Percentiles rank a stretch among this genome's conserved stretches.
These are phyloP conservation scores for Strigamia crassipes DNA, from an alignment of 2,888 invertebrate species.

Conservation along the genomic window DNA sequence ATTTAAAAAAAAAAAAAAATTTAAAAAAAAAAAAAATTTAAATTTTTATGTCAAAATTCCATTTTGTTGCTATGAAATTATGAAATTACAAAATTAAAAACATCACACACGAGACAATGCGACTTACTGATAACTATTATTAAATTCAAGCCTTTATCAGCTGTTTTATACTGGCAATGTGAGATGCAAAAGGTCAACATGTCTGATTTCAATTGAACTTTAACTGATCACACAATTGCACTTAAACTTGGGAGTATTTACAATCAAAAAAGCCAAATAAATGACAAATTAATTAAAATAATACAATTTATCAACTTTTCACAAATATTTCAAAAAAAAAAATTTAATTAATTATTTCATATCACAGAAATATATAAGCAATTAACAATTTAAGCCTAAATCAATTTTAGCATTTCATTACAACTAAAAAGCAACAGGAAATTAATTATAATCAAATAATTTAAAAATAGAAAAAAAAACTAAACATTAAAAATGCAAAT, in stretches of 20 bases:
- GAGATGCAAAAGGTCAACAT: neutral
- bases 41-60: neutral
- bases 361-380: neutral
- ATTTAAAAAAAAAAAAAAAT: too few relatives aligned
- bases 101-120: conserved; percentile 19
- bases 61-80: neutral
- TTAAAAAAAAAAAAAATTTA: too few relatives aligned
- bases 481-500: neutral
- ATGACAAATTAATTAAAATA: neutral
- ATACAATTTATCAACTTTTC: neutral
- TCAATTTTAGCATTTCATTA: neutral
- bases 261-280: neutral
- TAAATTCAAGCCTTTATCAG: conserved; percentile 22
- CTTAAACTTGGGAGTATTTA: conserved; percentile 1
- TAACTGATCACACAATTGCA: conserved; percentile 19
- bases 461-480: neutral
- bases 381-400: neutral
- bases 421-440: neutral
- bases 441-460: neutral
- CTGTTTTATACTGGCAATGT: neutral
- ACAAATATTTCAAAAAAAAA: neutral
- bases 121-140: conserved; percentile 2
- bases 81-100: neutral
- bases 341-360: neutral
- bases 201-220: conserved; percentile 5